Conservation (phyloP, 2,113 vertebrate genomes). For the Rhea americana region DNA sequence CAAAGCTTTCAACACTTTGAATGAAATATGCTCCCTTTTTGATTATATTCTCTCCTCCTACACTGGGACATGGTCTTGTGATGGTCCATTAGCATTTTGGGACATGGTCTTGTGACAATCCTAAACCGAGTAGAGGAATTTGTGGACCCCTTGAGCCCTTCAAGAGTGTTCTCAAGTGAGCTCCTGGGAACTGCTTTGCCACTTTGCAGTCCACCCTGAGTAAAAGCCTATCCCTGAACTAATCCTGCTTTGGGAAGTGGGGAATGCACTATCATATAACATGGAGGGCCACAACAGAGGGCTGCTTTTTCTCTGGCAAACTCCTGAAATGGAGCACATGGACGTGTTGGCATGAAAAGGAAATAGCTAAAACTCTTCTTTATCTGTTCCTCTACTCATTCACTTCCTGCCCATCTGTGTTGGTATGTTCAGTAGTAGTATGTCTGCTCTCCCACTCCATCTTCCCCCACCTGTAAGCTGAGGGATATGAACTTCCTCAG, state of each 20-base stretch:
- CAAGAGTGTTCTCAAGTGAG: background rate
- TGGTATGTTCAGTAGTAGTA: rapidly evolving
- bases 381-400: background rate
- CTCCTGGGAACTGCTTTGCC: background rate
- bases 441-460: background rate
- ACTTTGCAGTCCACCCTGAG: background rate
- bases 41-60: rapidly evolving
- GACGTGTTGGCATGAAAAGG: background rate
- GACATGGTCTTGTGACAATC: background rate
- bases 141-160: background rate
- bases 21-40: background rate
- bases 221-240: background rate
- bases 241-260: background rate
- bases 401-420: background rate
- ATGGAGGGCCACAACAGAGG: background rate
- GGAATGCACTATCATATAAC: background rate
- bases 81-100: background rate
- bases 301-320: background rate
- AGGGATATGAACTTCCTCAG: background rate
- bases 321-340: background rate
- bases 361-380: background rate
- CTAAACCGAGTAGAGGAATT: background rate
- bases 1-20: background rate
- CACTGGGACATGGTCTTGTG: background rate
- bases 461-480: background rate